Evolutionary conservation across 1,140 invertebrate genomes (phyloP), one percentile per base, ranked within the genome.

Genomic region (Drosophila guanche): DNA sequence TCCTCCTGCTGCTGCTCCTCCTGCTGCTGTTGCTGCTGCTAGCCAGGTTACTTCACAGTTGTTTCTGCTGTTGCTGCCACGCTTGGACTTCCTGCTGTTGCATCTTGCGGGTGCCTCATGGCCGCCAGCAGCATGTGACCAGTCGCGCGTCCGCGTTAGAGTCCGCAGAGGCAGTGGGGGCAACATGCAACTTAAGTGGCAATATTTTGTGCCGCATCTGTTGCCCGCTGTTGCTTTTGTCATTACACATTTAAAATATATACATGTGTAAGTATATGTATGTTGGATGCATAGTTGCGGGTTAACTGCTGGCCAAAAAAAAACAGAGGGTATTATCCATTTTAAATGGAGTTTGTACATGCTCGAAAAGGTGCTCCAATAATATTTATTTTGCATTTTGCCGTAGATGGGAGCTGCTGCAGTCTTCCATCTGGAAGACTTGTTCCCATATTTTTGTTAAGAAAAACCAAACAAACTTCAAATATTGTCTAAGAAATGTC

Each of bases 201-300:
- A 66, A 72, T 78, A 75, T 68, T 79, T 79, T 55, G 27, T 57
- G 70, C 54, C 69, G 62, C 76, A 79, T 79, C 76, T 79, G 76
- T 73, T 74, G 62, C 7, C 55, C 46, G 43, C 40, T 41, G 45
- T 52, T 57, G 74, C 40, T 29, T 58, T 70, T 76, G 58, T 77
- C 66, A 63, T 57, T 68, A 68, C 62, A 54, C 51, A 68, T 67
- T 55, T 55, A 55, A 68, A 67, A 68, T 68, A 68, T 42, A 33
- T 46, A 37, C 25, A 22, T 60, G 29, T 37, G 12, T 22, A 14
- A 29, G 16, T 16, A 25, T 33, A 48, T 12, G 23, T 43, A 33
- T 16, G 29, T 14, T 14, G 20, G 8, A 10, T 25, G 45, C 41
- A 29, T 60, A 37, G 52, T 45, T 68, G 56, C 46, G 53, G 57